Percentiles rank a stretch among this genome's conserved stretches.
phyloP scores from a whole-genome alignment of 2,113 vertebrate genomes.

The Python bivittatus region DNA sequence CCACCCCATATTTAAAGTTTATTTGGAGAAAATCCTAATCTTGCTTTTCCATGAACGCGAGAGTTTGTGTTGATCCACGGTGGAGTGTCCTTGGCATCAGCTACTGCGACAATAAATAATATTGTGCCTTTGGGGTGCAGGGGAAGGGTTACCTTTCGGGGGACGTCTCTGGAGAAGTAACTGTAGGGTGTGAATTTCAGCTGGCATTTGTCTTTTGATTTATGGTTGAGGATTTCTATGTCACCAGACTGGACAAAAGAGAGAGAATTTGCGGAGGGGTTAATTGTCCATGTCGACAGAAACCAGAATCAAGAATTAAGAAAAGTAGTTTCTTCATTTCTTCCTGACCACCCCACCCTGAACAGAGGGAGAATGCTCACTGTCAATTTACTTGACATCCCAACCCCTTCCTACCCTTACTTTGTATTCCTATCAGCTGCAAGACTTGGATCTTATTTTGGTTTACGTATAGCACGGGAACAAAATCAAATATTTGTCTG shows the following conservation, averaged over 20 bases:
- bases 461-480: neutral
- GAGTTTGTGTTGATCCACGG: too few relatives aligned
- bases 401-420: neutral
- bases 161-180: constrained; percentile 96
- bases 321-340: neutral
- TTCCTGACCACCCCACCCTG: neutral
- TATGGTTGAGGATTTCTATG: constrained; percentile 96
- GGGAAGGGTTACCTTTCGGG: constrained; percentile 85
- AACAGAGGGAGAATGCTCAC: too few relatives aligned
- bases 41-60: too few relatives aligned
- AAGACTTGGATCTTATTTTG: neutral
- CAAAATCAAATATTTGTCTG: neutral
- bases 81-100: neutral
- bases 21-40: too few relatives aligned
- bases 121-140: neutral
- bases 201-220: constrained; percentile 95
- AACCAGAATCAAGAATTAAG: neutral
- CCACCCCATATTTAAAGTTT: too few relatives aligned
- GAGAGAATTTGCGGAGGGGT: constrained; percentile 34
- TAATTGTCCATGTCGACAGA: neutral
- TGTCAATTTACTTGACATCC: too few relatives aligned
- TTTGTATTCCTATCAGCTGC: neutral
- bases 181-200: constrained; percentile 98
- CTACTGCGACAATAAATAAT: neutral
- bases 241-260: constrained; percentile 86